Conservation (phyloP, 2,888 invertebrate genomes). For the Cyclophora punctaria region DNA sequence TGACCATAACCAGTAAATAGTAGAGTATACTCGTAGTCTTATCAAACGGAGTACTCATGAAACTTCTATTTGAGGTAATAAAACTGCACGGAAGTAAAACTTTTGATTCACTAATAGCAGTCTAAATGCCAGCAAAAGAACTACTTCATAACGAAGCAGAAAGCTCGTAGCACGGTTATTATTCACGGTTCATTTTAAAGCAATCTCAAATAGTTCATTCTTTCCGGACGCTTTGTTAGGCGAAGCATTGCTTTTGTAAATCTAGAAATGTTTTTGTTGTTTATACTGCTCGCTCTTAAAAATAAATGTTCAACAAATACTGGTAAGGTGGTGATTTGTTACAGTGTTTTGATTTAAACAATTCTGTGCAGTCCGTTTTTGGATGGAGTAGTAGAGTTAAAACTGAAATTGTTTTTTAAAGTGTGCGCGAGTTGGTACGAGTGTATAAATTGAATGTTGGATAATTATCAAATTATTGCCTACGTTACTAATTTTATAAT, state of each 20-base stretch:
- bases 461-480: too few relatives aligned
- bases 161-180: conserved; percentile 29
- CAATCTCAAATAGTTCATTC: conserved; percentile 37
- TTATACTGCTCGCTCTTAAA: conserved; percentile 5
- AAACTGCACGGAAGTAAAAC: conserved; percentile 24
- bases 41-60: not conserved
- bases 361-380: too few relatives aligned
- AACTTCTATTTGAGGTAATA: conserved; percentile 7
- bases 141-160: conserved; percentile 28
- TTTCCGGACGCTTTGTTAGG: conserved; percentile 20
- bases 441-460: too few relatives aligned
- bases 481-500: too few relatives aligned
- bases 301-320: conserved; percentile 9
- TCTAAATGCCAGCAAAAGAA: conserved; percentile 32
- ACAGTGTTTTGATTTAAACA: conserved; percentile 5
- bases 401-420: too few relatives aligned
- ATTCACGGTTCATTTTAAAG: conserved; percentile 37
- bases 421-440: too few relatives aligned
- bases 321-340: conserved; percentile 9
- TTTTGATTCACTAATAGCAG: conserved; percentile 41
- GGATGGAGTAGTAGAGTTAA: too few relatives aligned
- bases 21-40: too few relatives aligned
- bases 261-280: conserved; percentile 15
- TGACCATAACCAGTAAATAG: too few relatives aligned
- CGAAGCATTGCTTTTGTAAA: conserved; percentile 17